Evolutionary conservation across 2,888 invertebrate genomes (phyloP).

Genomic region (Harpagoxenus sublaevis): DNA sequence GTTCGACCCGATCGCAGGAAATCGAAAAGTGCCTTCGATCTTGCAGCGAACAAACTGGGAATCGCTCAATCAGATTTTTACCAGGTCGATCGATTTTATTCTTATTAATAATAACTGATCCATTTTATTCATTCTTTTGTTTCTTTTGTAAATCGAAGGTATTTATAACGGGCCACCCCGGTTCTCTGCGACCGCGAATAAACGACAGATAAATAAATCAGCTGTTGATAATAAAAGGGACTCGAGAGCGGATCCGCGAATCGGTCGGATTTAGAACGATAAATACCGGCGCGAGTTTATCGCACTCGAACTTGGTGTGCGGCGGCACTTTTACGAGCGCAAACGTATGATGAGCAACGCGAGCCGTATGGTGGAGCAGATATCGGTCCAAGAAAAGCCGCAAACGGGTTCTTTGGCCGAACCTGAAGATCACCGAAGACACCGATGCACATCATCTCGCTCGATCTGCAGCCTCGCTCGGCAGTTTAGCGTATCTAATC

Average conservation of each 20-base stretch:
- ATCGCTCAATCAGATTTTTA: neutral
- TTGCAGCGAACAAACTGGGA: neutral
- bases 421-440: neutral
- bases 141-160: neutral
- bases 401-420: conserved; percentile 31
- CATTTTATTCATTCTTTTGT: neutral
- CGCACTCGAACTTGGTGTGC: neutral
- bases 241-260: neutral
- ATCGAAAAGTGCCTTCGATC: neutral
- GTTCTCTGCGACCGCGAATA: neutral
- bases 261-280: conserved; percentile 20
- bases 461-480: neutral
- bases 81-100: neutral
- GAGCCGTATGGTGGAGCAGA: neutral
- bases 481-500: neutral
- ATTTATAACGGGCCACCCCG: neutral
- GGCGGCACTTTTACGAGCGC: conserved; percentile 9
- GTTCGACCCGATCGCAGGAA: neutral
- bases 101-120: neutral
- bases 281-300: conserved; percentile 4
- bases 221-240: neutral
- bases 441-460: neutral
- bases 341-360: conserved; percentile 7
- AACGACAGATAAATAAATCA: conserved; percentile 6
- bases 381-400: conserved; percentile 43